These are phyloP conservation scores for Hypotaenidia okinawae DNA, from an alignment of 2,797 vertebrate genomes.

Conservation along the genomic window DNA sequence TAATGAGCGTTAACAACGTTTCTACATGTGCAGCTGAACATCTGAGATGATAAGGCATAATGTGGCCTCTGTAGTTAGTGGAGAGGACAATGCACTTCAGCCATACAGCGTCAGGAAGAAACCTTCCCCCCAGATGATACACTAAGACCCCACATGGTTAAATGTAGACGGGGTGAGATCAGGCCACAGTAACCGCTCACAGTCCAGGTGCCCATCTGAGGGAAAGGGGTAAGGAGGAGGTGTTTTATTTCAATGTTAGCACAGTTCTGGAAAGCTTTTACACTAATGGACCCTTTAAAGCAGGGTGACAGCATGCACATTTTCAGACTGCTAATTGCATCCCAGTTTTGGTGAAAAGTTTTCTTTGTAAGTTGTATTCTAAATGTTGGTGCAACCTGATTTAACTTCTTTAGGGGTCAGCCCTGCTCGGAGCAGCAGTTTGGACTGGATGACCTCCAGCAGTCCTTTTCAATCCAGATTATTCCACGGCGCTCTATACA, in stretches of 20 bases:
- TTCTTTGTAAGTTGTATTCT: conserved; percentile 29
- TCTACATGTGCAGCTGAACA: neutral
- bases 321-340: neutral
- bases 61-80: neutral
- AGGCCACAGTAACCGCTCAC: neutral
- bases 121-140: neutral
- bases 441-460: conserved; percentile 51
- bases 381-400: neutral
- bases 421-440: neutral
- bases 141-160: neutral
- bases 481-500: neutral
- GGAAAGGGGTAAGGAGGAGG: neutral
- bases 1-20: neutral
- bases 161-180: neutral
- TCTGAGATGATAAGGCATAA: neutral
- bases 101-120: neutral
- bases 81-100: neutral
- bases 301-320: rapidly evolving
- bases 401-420: conserved; percentile 16
- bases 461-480: conserved; percentile 42
- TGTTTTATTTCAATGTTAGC: neutral
- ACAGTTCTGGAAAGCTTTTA: conserved; percentile 17
- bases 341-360: conserved; percentile 23
- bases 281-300: neutral
- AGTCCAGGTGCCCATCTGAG: neutral